Evolutionary conservation across 53 echinoderm and acorn worm species (phyloP).

Genomic region (Patiria pectinifera): DNA sequence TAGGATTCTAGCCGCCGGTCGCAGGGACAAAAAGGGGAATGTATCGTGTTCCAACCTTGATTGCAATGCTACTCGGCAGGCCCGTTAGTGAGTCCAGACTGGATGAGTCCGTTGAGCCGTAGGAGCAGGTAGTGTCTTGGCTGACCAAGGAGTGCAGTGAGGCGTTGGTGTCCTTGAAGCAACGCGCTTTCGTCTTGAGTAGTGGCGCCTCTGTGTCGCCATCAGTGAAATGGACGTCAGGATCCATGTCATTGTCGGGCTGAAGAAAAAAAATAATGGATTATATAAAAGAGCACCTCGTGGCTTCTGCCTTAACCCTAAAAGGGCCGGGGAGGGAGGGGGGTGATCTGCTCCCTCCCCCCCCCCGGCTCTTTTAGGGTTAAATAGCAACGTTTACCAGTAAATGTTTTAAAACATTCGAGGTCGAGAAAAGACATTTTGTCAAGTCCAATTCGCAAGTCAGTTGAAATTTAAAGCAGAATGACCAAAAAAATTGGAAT

Average conservation of each 20-base stretch:
- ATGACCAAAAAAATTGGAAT: too few relatives aligned
- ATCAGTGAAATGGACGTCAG: not conserved
- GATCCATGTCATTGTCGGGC: not conserved
- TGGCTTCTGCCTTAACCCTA: too few relatives aligned
- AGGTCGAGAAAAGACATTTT: too few relatives aligned
- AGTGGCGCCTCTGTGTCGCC: not conserved
- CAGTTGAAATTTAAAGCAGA: too few relatives aligned
- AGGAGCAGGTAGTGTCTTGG: not conserved
- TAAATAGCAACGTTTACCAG: too few relatives aligned
- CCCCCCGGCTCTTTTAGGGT: too few relatives aligned
- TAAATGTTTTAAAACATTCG: too few relatives aligned
- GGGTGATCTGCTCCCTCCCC: too few relatives aligned
- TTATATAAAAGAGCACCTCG: too few relatives aligned
- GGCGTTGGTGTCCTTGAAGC: not conserved
- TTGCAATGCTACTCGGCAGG: conserved; percentile 33
- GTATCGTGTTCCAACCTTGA: not conserved
- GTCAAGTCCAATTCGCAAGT: too few relatives aligned
- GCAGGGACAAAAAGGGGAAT: not conserved
- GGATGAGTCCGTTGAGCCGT: conserved; percentile 17
- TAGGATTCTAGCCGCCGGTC: not conserved
- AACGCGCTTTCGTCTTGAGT: not conserved
- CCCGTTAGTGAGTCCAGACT: not conserved
- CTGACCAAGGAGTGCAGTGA: not conserved
- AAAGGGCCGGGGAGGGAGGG: too few relatives aligned
- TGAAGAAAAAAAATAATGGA: not conserved